Conservation (phyloP, 2,797 vertebrate genomes). For the Sebastolobus alascanus region DNA sequence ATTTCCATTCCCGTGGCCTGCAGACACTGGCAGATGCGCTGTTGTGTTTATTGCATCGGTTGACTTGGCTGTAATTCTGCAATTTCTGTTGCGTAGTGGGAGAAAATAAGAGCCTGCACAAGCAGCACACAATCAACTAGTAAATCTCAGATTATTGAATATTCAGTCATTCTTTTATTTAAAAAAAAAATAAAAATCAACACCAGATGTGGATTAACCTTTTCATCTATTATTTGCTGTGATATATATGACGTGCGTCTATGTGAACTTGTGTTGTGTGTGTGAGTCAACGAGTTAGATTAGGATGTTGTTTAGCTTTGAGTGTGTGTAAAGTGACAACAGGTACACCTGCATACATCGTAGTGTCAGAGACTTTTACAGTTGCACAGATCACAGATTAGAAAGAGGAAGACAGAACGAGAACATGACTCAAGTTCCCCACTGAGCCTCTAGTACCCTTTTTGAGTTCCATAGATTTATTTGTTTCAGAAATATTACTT, state of each 20-base stretch:
- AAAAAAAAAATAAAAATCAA: neutral
- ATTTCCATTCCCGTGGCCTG: slow-evolving; percentile 10
- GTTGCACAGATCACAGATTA: slow-evolving; percentile 5
- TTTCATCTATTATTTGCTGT: neutral
- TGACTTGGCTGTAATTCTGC: neutral
- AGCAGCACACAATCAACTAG: neutral
- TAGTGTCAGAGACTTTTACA: neutral
- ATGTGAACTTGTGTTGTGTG: neutral
- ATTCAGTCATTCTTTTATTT: neutral
- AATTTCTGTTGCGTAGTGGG: neutral
- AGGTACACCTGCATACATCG: neutral
- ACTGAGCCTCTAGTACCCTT: neutral
- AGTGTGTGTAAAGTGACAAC: slow-evolving; percentile 6
- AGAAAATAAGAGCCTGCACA: neutral
- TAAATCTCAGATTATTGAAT: neutral
- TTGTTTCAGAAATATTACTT: neutral
- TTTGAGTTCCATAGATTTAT: neutral
- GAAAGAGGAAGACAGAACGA: slow-evolving; percentile 22
- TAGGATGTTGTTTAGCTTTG: neutral
- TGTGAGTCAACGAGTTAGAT: neutral
- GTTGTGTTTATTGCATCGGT: slow-evolving; percentile 8
- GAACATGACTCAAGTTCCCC: slow-evolving; percentile 19
- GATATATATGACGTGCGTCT: neutral
- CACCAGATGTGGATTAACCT: neutral
- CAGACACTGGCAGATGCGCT: neutral